phyloP scores from a whole-genome alignment of 2,797 vertebrate species.

The Thripadectes ignobilis region DNA sequence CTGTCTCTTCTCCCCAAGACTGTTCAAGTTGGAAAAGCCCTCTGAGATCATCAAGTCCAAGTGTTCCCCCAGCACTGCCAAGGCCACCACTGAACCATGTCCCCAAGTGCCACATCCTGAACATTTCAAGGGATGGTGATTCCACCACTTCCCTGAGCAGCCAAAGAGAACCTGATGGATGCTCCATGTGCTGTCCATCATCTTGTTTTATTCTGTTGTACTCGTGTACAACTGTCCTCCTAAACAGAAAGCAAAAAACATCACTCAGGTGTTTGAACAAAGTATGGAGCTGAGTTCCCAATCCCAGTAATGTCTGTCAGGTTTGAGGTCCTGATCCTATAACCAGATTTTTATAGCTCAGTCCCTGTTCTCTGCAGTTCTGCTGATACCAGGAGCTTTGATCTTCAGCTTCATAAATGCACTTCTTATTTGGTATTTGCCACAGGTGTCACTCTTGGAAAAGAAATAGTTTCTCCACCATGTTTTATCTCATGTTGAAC shows the following conservation, averaged over 20 bases:
- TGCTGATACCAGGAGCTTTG: not conserved
- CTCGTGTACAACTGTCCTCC: not conserved
- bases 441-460: not conserved
- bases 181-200: not conserved
- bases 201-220: not conserved
- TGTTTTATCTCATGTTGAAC: not conserved
- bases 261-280: not conserved
- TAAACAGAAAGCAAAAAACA: not conserved
- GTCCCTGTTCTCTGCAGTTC: not conserved
- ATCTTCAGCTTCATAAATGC: not conserved
- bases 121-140: not conserved
- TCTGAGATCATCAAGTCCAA: not conserved
- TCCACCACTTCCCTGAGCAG: not conserved
- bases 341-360: not conserved
- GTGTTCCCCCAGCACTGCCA: not conserved
- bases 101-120: too few species aligned
- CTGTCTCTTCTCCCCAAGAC: not conserved
- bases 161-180: not conserved
- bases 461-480: not conserved
- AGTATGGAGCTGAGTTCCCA: not conserved
- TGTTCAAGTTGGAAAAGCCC: not conserved
- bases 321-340: not conserved
- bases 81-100: not conserved
- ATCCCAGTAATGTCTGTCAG: fast-evolving
- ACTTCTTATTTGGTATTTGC: not conserved